These are phyloP conservation scores for Clistopyga incitator DNA, from an alignment of 2,888 invertebrate species.

Conservation along the genomic window DNA sequence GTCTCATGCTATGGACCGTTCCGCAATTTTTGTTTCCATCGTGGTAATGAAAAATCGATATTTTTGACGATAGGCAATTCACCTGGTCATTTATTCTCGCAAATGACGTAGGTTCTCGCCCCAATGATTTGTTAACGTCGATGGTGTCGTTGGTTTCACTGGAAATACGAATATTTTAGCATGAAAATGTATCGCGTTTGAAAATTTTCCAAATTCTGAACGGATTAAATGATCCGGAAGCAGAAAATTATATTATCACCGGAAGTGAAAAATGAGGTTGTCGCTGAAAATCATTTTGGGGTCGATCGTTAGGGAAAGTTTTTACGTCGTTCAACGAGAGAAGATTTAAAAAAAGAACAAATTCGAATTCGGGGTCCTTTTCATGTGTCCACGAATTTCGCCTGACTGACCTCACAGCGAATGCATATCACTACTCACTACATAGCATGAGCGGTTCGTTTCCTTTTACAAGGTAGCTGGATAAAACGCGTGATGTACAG, in stretches of 20 bases:
- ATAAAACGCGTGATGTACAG: conserved; percentile 1
- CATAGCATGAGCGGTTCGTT: conserved; percentile 9
- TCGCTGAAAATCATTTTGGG: conserved; percentile 20
- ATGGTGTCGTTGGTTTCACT: background rate
- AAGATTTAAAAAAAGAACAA: conserved; percentile 7
- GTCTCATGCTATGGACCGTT: background rate
- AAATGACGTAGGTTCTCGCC: background rate
- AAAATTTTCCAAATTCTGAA: background rate
- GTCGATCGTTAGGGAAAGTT: conserved; percentile 4
- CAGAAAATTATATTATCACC: conserved; percentile 1
- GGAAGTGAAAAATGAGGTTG: conserved; percentile 13
- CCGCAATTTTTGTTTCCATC: background rate
- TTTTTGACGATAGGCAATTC: background rate
- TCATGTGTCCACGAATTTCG: conserved; percentile 32
- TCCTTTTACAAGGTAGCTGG: conserved; percentile 5
- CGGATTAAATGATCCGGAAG: conserved; percentile 28
- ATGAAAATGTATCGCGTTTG: background rate
- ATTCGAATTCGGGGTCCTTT: conserved; percentile 6
- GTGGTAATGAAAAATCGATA: conserved; percentile 11
- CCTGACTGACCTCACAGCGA: conserved; percentile 19
- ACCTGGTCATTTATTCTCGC: conserved; percentile 3
- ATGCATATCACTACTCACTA: conserved; percentile 16
- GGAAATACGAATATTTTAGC: conserved; percentile 23
- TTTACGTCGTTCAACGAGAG: conserved; percentile 21
- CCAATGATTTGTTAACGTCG: conserved; percentile 23